These are phyloP conservation scores for Danio jaintianensis DNA, from an alignment of 2,797 vertebrate genomes.

Conservation along the genomic window DNA sequence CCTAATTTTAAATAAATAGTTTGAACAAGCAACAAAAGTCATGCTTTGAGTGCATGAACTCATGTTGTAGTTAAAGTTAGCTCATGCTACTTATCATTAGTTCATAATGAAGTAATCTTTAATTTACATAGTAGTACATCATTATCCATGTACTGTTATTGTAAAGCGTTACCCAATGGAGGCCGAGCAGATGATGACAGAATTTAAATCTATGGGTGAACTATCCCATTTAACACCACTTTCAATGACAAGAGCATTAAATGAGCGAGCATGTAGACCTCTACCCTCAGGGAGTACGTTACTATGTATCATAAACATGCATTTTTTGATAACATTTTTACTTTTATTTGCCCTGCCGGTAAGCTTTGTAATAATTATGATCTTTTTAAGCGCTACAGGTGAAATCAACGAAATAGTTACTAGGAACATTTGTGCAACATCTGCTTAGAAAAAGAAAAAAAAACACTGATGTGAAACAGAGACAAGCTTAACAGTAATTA, in stretches of 20 bases:
- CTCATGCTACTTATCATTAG: too few species aligned
- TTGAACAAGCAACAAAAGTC: too few species aligned
- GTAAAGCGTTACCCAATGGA: too few species aligned
- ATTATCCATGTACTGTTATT: too few species aligned
- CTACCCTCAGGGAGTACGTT: background rate
- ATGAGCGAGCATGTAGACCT: background rate
- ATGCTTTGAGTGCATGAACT: too few species aligned
- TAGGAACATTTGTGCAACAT: conserved; percentile 31
- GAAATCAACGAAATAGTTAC: background rate
- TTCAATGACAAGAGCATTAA: conserved; percentile 16
- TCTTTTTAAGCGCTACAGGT: background rate
- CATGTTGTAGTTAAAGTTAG: too few species aligned
- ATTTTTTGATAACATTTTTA: background rate
- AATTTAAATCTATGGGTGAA: too few species aligned
- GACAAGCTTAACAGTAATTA: conserved; percentile 44
- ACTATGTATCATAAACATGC: background rate
- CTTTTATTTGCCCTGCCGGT: background rate
- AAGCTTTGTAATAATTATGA: background rate
- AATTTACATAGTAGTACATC: too few species aligned
- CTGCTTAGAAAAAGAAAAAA: conserved; percentile 20
- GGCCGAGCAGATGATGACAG: too few species aligned
- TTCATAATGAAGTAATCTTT: too few species aligned
- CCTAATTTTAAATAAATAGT: too few species aligned
- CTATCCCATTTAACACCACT: background rate
- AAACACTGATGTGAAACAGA: conserved; percentile 42